A percentile compares a stretch with the other conserved stretches of the same genome.
Evolutionary conservation across 2,797 vertebrate genomes (phyloP).

Genomic region (Triplophysa bombifrons): DNA sequence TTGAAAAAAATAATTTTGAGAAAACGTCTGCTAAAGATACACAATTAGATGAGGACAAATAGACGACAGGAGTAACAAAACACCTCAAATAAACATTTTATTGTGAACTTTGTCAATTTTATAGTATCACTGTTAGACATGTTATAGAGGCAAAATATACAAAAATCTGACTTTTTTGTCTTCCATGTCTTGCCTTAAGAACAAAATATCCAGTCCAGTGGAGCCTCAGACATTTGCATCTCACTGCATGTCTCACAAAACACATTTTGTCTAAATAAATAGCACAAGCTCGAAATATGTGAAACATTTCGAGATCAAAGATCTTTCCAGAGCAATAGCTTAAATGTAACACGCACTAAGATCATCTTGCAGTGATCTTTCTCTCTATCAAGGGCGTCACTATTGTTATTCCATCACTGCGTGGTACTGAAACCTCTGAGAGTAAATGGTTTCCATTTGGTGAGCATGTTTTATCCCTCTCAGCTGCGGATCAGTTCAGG

Average conservation of each 20-base stretch:
- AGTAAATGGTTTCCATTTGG: conserved; percentile 36
- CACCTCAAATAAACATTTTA: no score
- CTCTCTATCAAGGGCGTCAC: neutral
- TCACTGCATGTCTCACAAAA: neutral
- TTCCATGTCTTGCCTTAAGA: no score
- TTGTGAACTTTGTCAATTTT: no score
- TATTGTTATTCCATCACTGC: conserved; percentile 18
- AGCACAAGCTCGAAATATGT: neutral
- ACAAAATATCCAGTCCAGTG: no score
- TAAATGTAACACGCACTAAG: neutral
- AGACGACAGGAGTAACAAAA: no score
- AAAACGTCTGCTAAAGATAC: no score
- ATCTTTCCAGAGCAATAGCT: conserved; percentile 3
- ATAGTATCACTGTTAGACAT: no score
- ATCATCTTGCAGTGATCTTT: neutral
- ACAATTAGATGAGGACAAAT: no score
- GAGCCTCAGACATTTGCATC: neutral
- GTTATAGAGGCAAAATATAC: no score
- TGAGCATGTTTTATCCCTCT: conserved; percentile 18
- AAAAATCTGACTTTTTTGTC: no score
- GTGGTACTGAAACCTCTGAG: conserved; percentile 1
- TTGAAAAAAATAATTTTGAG: no score
- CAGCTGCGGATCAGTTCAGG: conserved; percentile 36
- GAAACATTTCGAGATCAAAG: neutral
- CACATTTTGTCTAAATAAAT: neutral